A percentile compares a stretch with the other conserved stretches of the same genome.
phyloP scores from a whole-genome alignment of 2,113 vertebrate species.

The Rhegmatorhina hoffmannsi region DNA sequence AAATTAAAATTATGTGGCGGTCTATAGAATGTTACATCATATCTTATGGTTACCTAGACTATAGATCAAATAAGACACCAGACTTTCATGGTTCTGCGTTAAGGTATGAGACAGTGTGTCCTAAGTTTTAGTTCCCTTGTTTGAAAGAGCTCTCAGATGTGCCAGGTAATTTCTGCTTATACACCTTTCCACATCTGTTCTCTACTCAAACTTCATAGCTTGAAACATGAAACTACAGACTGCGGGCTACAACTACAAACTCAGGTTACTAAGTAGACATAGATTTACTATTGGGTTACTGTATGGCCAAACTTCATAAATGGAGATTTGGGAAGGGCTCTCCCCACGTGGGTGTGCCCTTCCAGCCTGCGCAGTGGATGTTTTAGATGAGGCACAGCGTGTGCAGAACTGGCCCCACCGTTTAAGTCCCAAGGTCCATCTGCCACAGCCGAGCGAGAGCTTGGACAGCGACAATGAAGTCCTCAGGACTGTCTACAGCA shows the following conservation, averaged over 20 bases:
- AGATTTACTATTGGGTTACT: background rate
- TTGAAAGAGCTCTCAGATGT: background rate
- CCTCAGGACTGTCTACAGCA: no score
- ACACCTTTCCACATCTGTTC: background rate
- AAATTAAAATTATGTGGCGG: background rate
- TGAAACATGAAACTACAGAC: background rate
- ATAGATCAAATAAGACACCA: background rate
- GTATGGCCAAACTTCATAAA: no score
- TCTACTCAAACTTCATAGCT: background rate
- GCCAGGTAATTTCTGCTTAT: background rate
- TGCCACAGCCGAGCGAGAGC: no score
- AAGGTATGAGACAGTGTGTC: background rate
- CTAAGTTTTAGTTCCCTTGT: background rate
- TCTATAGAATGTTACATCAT: background rate
- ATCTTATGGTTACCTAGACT: background rate
- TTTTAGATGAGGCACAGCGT: no score
- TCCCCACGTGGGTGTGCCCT: no score
- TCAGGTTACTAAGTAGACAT: background rate
- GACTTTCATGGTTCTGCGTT: background rate
- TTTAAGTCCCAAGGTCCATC: no score
- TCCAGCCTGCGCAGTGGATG: no score
- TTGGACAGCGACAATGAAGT: no score
- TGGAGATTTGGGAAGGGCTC: no score
- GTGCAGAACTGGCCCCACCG: no score
- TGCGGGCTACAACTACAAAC: background rate